Evolutionary conservation across 2,797 vertebrate genomes (phyloP).

Genomic region (Balearica regulorum): DNA sequence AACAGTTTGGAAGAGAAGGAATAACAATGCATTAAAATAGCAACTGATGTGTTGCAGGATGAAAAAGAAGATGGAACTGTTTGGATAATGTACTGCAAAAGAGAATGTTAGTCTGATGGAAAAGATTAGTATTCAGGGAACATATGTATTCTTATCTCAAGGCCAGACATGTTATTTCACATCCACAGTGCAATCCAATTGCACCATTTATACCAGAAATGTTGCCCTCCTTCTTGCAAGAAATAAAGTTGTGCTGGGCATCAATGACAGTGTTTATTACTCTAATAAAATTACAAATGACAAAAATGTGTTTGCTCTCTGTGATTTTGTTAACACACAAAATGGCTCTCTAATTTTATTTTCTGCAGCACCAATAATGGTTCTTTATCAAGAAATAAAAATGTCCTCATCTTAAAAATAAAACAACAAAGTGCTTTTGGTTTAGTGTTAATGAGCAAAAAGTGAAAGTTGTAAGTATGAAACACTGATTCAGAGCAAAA

Average conservation of each 20-base stretch:
- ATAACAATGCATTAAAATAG: not conserved
- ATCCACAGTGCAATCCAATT: not conserved
- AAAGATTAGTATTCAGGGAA: not conserved
- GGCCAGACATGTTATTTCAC: not conserved
- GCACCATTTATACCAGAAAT: not conserved
- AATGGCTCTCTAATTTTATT: not conserved
- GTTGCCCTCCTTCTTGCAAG: not conserved
- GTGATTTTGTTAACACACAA: not conserved
- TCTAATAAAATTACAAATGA: not conserved
- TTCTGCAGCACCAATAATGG: not conserved
- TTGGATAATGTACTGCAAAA: not conserved
- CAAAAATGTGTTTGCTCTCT: not conserved
- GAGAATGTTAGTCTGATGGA: not conserved
- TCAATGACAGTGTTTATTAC: not conserved
- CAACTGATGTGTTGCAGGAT: not conserved
- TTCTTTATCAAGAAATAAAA: not conserved
- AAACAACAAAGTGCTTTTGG: not conserved
- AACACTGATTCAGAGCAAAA: not conserved
- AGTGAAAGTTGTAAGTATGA: not conserved
- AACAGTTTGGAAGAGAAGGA: not conserved
- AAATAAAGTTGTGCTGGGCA: not conserved
- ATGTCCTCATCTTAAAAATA: not conserved
- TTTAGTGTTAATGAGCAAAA: not conserved
- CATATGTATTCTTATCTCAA: not conserved
- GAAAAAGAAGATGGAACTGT: not conserved